Conservation (phyloP, 2,113 vertebrate species). For the Pungitius pungitius region DNA sequence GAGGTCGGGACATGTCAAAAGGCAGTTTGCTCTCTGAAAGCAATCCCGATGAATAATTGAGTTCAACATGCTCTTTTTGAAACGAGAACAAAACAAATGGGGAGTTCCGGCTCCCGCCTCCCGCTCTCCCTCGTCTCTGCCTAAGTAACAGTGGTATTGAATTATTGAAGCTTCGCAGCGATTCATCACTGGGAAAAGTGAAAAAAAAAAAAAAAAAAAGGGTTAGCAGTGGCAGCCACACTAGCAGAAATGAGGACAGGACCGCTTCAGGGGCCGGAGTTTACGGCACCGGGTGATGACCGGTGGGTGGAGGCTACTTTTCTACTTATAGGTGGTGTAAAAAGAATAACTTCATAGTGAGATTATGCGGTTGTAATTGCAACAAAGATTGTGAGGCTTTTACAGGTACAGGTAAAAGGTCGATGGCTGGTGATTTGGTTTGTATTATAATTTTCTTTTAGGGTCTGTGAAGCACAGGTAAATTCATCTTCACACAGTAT, state of each 20-base stretch:
- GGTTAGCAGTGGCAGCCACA: conserved; percentile 35
- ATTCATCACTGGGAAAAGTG: conserved; percentile 46
- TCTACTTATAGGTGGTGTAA: conserved; percentile 50
- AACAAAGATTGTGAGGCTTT: conserved; percentile 25
- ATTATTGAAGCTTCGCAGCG: conserved; percentile 61
- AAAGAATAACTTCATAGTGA: conserved; percentile 33
- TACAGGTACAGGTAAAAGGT: neutral
- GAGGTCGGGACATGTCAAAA: conserved; percentile 32
- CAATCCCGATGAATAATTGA: conserved; percentile 47
- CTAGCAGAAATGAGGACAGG: conserved; percentile 22
- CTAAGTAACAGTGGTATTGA: conserved; percentile 34
- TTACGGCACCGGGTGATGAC: neutral
- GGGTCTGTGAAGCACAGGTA: neutral
- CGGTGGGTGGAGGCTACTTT: conserved; percentile 6
- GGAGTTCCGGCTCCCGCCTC: conserved; percentile 11
- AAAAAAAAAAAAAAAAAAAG: conserved; percentile 55
- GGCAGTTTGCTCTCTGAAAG: conserved; percentile 15
- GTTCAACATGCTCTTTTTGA: conserved; percentile 18
- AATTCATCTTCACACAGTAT: neutral
- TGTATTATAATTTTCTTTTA: conserved; percentile 4
- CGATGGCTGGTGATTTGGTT: neutral
- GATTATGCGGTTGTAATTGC: conserved; percentile 43
- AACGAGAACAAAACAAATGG: conserved; percentile 34
- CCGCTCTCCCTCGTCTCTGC: conserved; percentile 20
- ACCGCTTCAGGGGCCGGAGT: conserved; percentile 1